Conservation (phyloP, 2,797 vertebrate genomes). For the Picus viridis region DNA sequence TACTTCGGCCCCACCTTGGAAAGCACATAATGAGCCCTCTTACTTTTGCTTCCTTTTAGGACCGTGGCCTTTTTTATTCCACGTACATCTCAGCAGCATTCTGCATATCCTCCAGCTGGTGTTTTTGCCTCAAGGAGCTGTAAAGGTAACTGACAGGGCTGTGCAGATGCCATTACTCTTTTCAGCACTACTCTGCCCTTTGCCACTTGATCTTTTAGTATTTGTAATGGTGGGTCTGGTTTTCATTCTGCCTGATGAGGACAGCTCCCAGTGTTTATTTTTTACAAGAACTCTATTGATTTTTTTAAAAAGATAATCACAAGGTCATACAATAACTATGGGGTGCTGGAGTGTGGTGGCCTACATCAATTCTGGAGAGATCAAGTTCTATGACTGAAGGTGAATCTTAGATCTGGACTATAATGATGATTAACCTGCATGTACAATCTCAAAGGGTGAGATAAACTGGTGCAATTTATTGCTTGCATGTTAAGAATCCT, state of each 20-base stretch:
- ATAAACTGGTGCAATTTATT: neutral
- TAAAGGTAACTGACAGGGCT: neutral
- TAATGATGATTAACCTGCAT: neutral
- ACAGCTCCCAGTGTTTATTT: neutral
- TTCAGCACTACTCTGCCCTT: neutral
- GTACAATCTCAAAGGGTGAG: neutral
- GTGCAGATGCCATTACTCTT: neutral
- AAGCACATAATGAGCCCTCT: accelerated
- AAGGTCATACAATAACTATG: neutral
- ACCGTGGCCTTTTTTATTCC: neutral
- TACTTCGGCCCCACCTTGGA: neutral
- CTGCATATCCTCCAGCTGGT: neutral
- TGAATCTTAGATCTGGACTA: neutral
- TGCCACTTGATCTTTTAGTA: neutral
- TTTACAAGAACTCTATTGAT: neutral
- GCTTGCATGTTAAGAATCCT: neutral
- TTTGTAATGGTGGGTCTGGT: neutral
- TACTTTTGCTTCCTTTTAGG: neutral
- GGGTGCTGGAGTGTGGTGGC: neutral
- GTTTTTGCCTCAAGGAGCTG: neutral
- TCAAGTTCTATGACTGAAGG: neutral
- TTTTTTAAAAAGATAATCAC: neutral
- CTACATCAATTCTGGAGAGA: neutral
- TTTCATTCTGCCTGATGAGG: neutral
- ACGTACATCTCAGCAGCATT: neutral